phyloP scores from a whole-genome alignment of 2,113 vertebrate genomes.

The Trachemys scripta region DNA sequence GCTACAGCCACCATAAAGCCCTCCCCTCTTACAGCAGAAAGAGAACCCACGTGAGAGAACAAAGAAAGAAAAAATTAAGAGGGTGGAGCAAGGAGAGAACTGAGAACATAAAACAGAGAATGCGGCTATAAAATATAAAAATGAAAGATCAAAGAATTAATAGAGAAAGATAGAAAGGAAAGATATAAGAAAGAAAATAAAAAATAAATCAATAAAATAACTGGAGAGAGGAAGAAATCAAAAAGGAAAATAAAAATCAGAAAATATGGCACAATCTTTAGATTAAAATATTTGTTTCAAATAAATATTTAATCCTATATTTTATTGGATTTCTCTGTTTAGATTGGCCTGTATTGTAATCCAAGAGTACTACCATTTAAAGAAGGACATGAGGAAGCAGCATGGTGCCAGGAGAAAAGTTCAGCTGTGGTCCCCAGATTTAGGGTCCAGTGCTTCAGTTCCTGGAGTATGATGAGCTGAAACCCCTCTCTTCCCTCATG shows the following conservation, averaged over 20 bases:
- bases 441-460: not conserved
- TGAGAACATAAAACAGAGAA: not conserved
- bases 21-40: not conserved
- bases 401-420: not conserved
- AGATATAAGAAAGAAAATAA: not conserved
- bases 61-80: not conserved
- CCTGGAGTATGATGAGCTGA: fast-evolving
- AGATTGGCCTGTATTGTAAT: not conserved
- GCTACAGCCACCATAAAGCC: not conserved
- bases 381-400: fast-evolving
- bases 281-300: not conserved
- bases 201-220: not conserved
- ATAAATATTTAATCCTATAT: not conserved
- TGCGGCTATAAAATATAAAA: not conserved
- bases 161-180: not conserved
- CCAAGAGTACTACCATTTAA: not conserved
- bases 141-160: not conserved
- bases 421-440: not conserved
- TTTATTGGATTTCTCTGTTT: not conserved
- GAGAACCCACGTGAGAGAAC: conserved; percentile 25
- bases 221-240: not conserved
- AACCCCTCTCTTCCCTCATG: not conserved
- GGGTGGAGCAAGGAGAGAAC: not conserved
- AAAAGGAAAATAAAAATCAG: not conserved
- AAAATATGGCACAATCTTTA: not conserved